These are phyloP conservation scores for Spermophilus dauricus DNA, from an alignment of 2,113 vertebrate species.

Conservation along the genomic window DNA sequence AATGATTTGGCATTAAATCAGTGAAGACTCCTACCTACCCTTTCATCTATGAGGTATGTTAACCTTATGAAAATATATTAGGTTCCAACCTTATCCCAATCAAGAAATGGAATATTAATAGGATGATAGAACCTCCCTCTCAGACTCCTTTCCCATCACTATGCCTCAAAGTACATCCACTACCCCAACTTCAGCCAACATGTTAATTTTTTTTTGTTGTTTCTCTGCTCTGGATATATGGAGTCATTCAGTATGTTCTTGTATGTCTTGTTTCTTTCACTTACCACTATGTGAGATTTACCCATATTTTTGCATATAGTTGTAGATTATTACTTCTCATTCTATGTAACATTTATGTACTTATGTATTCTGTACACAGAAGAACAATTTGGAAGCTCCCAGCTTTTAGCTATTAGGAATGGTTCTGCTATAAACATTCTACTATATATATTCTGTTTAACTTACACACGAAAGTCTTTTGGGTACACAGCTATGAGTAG, in stretches of 20 bases:
- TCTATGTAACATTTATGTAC: not conserved
- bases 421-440: not conserved
- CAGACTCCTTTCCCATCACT: not conserved
- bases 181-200: not conserved
- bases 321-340: not conserved
- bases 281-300: not conserved
- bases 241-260: not conserved
- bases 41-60: not conserved
- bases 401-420: not conserved
- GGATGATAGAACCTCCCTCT: not conserved
- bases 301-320: not conserved
- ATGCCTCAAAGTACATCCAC: not conserved
- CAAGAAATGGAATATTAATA: not conserved
- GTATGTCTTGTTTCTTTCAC: not conserved
- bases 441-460: not conserved
- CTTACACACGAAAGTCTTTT: not conserved
- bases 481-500: not conserved
- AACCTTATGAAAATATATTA: slow-evolving; percentile 22
- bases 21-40: not conserved
- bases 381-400: not conserved
- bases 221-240: not conserved
- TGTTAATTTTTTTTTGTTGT: not conserved
- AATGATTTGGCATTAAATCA: slow-evolving; percentile 30
- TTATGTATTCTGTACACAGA: not conserved
- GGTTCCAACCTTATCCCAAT: not conserved